Base-by-base conservation (phyloP, 23 tunicate genomes). In the Trididemnum miniatum region DNA sequence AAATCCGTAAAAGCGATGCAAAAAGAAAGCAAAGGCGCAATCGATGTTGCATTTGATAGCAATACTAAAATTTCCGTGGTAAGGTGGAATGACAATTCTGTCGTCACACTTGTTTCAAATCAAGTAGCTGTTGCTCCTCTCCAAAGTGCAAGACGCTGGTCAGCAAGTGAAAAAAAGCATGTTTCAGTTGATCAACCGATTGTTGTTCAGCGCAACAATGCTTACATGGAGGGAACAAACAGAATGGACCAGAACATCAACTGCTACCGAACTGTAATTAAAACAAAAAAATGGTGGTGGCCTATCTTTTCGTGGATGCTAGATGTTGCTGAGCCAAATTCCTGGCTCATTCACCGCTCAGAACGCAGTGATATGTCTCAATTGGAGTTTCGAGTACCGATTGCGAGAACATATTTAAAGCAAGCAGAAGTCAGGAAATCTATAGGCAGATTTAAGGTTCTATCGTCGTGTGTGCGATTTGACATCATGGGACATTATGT, bases 271-370 rank as follows among this genome's bases (percentile, higher is more conserved):
- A 69, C 31, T 3, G 39, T 5, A 9, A 69, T 69, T 69, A 20
- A 12, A 69, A 34, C 27, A 15, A 32, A 31, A 34, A 69, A 69
- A 31, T 69, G 75, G 75, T 69, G 39, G 39, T 69, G 38, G 38
- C 26, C 12, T 5, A 69, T 69, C 7, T 34, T 69, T 34, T 31
- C 37, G 20, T 69, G n/a, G 39, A 31, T 69, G 38, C 18, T 69
- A 5, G 39, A 69, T 32, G 75, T 69, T 4, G 3, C 39, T 31
- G 37, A 27, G 37, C 38, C 29, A 32, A 69, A 69, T n/a, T 35
- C 38, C 39, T 69, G 75, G 75, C 75, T 69, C 22, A n/a, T 62
- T 4, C 26, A 62, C 67, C 54, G 15, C 15, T 44, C 15, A 44
- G 15, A 44, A 44, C 15, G 15, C 15, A 7, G 54, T 44, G 54